Percentiles rank a stretch among this genome's conserved stretches.
Conservation (phyloP, 1,140 invertebrate species). For the Tetranychus urticae region DNA sequence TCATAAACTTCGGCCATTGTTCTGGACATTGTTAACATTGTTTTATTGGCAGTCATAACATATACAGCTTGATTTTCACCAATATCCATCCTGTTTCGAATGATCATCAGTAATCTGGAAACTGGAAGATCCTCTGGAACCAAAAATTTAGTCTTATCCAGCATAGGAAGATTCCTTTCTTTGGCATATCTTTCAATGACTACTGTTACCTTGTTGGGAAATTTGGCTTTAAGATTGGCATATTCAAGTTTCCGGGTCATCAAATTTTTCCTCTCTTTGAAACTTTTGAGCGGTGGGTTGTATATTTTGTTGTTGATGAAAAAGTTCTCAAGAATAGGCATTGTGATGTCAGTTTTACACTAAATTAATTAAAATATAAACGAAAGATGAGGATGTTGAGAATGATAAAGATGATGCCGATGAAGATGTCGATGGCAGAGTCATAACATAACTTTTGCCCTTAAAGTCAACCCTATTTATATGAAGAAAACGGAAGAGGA, state of each 20-base stretch:
- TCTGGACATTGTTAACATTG: constrained; percentile 47
- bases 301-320: no score
- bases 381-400: no score
- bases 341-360: background rate
- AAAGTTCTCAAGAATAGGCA: background rate
- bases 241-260: no score
- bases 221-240: no score
- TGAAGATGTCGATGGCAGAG: no score
- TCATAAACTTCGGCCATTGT: constrained; percentile 54
- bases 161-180: constrained; percentile 35
- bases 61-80: constrained; percentile 39
- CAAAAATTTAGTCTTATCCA: constrained; percentile 50
- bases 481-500: no score
- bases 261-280: no score
- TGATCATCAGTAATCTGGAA: constrained; percentile 49
- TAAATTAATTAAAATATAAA: background rate
- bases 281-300: no score
- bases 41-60: constrained; percentile 52
- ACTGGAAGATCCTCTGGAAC: constrained; percentile 53
- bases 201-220: constrained; percentile 22
- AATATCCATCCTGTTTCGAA: constrained; percentile 27
- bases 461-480: no score
- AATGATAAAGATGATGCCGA: no score
- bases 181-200: constrained; percentile 45
- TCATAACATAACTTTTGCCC: no score